Base-by-base conservation (phyloP, 2,888 invertebrate species). In the Cenopis cana region DNA sequence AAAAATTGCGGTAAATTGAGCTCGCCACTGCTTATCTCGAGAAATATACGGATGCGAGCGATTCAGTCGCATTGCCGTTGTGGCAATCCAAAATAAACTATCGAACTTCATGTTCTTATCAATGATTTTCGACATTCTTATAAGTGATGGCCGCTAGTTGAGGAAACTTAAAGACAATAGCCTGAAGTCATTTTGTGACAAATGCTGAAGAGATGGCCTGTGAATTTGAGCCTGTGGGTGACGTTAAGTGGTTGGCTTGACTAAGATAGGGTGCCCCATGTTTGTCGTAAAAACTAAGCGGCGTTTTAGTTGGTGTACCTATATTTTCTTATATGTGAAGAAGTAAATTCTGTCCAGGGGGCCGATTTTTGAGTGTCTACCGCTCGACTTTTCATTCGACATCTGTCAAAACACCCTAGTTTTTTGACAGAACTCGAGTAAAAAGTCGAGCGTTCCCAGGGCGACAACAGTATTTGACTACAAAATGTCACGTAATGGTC, bases 31-130 rank as follows among this genome's bases (percentile, higher is more conserved):
- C 55, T 57, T 68, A 64, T 83, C 76, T 18, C 82, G 79, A 5
- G 20, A 11, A 8, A 81, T 72, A 9, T 69, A 77, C 2, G 86
- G 87, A 68, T 86, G 82, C 1, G 84, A 77, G 9, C 85, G 77
- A 67, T 81, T 83, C n/a, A 83, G 14, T 11, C 74, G 76, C 76
- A 86, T 74, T n/a, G 80, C 76, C 0, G 41, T 72, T 4, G 80
- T 80, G 12, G 83, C 68, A 12, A 81, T 78, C 75, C 77, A 79
- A 65, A 84, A 87, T 14, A 76, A 68, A 14, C 78, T 76, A 69
- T 84, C 85, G 69, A 87, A 87, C 41, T 77, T 73, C 46, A 84
- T 59, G 12, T 68, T 49, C 5, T 55, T 29, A 17, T 20, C 11
- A 24, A 49, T 14, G 72, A 61, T 77, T 55, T 5, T 60, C 14